Conservation (phyloP, 2,888 invertebrate species). For the Mythimna pallens region DNA sequence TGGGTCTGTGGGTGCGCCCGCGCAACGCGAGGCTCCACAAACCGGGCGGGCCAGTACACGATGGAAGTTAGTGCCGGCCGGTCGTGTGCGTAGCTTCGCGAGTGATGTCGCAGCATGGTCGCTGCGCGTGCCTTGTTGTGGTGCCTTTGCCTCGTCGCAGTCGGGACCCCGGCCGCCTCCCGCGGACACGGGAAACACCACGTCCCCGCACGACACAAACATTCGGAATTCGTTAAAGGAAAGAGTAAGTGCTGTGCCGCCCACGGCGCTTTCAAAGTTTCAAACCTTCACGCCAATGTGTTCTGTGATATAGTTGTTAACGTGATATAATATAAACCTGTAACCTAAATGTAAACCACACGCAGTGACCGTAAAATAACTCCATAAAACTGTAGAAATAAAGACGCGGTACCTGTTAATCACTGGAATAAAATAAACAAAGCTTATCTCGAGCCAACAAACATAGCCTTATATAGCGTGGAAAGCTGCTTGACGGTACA, state of each 20-base stretch:
- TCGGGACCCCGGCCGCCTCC: constrained; percentile 75
- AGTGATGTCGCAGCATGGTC: constrained; percentile 89
- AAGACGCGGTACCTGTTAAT: constrained; percentile 74
- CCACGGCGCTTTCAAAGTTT: constrained; percentile 69
- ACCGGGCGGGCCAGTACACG: constrained; percentile 86
- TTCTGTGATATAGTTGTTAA: constrained; percentile 59
- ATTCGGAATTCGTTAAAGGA: constrained; percentile 94
- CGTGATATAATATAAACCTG: constrained; percentile 55
- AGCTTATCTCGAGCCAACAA: constrained; percentile 83
- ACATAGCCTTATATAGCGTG: constrained; percentile 81
- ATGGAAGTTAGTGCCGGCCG: constrained; percentile 84
- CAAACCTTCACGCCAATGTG: constrained; percentile 57
- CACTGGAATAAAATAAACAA: constrained; percentile 83
- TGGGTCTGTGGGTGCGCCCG: constrained; percentile 81
- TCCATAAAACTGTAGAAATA: constrained; percentile 70
- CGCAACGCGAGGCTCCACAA: constrained; percentile 79
- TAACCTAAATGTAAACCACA: constrained; percentile 61
- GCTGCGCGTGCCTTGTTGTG: constrained; percentile 84
- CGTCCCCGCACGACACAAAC: constrained; percentile 81
- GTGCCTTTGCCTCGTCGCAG: constrained; percentile 82
- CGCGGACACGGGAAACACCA: constrained; percentile 79
- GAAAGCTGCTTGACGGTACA: constrained; percentile 74
- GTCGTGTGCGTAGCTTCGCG: constrained; percentile 82
- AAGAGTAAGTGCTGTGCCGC: constrained; percentile 92
- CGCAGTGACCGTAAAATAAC: constrained; percentile 64